These are phyloP conservation scores for Manis pentadactyla DNA, from an alignment of 2,797 vertebrate species.

Conservation along the genomic window DNA sequence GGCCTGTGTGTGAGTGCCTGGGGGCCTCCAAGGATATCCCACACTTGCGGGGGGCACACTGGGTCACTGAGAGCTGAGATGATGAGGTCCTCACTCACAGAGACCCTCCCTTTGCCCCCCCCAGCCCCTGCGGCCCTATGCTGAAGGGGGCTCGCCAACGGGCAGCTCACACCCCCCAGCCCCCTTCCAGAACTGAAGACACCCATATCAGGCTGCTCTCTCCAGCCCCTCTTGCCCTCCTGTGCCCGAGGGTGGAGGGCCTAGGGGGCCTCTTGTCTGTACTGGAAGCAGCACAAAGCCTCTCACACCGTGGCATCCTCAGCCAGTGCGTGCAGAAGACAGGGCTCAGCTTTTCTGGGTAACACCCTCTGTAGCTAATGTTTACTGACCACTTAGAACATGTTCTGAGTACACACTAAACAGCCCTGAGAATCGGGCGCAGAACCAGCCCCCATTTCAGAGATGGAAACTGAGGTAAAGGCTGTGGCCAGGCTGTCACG, in stretches of 20 bases:
- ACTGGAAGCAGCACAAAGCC: background rate
- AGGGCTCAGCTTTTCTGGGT: background rate
- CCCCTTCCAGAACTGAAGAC: background rate
- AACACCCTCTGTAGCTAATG: background rate
- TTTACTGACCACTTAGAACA: background rate
- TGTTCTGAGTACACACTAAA: background rate
- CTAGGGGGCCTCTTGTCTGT: background rate
- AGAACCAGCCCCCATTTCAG: background rate
- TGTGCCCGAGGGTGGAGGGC: background rate
- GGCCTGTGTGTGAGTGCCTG: background rate
- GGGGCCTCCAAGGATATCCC: background rate
- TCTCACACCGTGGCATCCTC: background rate
- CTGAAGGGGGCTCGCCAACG: background rate
- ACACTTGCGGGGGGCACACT: background rate
- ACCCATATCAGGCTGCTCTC: background rate
- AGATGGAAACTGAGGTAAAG: background rate
- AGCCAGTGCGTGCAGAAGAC: background rate
- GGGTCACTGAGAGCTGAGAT: slow-evolving; percentile 22
- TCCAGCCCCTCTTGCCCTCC: background rate
- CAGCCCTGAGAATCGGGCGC: background rate
- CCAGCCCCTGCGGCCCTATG: background rate
- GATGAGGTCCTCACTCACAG: slow-evolving; percentile 41
- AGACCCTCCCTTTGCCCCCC: background rate
- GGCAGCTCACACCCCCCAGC: slow-evolving; percentile 24
- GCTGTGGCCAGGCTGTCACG: background rate